A percentile compares a stretch with the other conserved stretches of the same genome.
These are phyloP conservation scores for Myotis yumanensis DNA, from an alignment of 2,113 vertebrate species.

Conservation along the genomic window DNA sequence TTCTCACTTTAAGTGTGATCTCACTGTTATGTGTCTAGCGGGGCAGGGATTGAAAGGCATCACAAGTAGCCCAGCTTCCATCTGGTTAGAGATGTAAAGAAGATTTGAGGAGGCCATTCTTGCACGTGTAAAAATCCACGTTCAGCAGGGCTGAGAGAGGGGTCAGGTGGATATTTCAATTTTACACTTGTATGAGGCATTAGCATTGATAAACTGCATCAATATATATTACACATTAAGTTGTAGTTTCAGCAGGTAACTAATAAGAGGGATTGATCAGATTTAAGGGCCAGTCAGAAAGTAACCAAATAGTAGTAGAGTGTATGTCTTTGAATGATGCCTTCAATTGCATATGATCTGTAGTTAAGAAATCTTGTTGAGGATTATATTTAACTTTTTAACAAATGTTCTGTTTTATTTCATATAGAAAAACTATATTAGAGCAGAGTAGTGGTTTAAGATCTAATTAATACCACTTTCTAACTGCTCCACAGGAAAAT, in stretches of 20 bases:
- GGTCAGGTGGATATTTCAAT: not conserved
- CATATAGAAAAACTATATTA: not conserved
- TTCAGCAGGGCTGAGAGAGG: not conserved
- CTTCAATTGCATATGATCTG: not conserved
- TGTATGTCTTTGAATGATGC: not conserved
- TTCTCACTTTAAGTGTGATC: not conserved
- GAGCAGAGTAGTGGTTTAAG: not conserved
- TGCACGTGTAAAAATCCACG: not conserved
- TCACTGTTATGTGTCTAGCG: not conserved
- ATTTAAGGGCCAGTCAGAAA: not conserved
- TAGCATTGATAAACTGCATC: not conserved
- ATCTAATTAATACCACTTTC: not conserved
- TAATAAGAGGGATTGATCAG: not conserved
- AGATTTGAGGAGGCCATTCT: not conserved
- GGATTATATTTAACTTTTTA: not conserved
- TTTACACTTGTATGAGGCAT: not conserved
- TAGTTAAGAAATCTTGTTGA: not conserved
- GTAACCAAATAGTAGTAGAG: not conserved
- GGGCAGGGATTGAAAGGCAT: not conserved
- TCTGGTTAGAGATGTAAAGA: not conserved
- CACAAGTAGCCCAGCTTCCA: not conserved
- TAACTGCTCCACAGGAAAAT: not conserved
- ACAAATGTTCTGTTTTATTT: constrained; percentile 4
- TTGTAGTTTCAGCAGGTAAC: not conserved
- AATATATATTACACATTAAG: not conserved